Base-by-base conservation (phyloP, 2,888 invertebrate species). In the Habroteleia sp. region DNA sequence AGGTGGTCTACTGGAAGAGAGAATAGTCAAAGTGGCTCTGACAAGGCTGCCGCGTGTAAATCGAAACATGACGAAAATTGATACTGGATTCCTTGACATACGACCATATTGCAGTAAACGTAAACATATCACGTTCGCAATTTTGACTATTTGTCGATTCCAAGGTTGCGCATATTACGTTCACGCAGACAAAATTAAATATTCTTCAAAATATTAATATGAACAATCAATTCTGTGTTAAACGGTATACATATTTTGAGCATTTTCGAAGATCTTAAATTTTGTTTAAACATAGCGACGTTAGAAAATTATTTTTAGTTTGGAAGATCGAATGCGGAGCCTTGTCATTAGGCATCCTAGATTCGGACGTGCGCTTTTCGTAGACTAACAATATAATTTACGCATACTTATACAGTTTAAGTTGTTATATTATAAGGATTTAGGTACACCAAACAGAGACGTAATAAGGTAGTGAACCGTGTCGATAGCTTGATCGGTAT, bases 281-380 rank as follows among this genome's bases (percentile, higher is more conserved):
- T 6, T 35, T 6, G 35, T 14, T 35, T 35, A 10, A 25, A 6
- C 7, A 7, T 2, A 29, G 14, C 52, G 17, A 2, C n/a, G 39
- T 37, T 46, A 16, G 62, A 50, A 63, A 44, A 54, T 46, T 41
- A 31, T 66, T 75, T 74, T 52, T 27, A 33, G 39, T 29, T 37
- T 3, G 8, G 7, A 48, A 5, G 7, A 46, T 71, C 35, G 25
- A 25, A 11, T 54, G 60, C 66, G 16, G 74, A 82, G 79, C 79
- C 80, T 81, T 79, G 82, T 78, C 81, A 78, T 80, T 81, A 83
- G 83, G 83, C 81, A 85, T 83, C 83, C 82, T 84, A 83, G 82
- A 82, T 84, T 86, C 83, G 83, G 83, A 85, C 85, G 81, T 82
- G 80, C 77, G 76, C 79, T 80, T 79, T 77, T 78, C 77, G 60